Evolutionary conservation across 2,888 invertebrate species (phyloP), one percentile per base, ranked within the genome.

Genomic region (Erebia aethiops): DNA sequence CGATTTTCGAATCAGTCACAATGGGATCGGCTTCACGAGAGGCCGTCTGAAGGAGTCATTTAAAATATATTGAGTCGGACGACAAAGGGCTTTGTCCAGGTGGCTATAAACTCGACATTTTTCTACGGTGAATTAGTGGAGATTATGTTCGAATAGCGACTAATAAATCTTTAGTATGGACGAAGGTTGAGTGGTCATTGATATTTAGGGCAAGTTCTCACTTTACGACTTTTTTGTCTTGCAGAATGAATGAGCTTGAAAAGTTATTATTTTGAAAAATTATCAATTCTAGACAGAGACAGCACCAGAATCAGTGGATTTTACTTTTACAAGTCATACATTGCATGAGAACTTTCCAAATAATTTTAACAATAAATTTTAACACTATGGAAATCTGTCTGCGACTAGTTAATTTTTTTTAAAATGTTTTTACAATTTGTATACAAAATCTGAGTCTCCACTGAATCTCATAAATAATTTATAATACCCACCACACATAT

Each of bases 121-220:
- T 90, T 91, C 89, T 88, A 88, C 90, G 86, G 86, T 91, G 90
- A 91, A 92, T 92, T 92, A 92, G 91, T 88, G 85, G 83, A 88
- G 89, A 91, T 91, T 91, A 91, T 85, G 78, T 82, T 87, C 87
- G 86, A 91, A 92, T 91, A 86, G 90, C 78, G 81, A 77, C 85
- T 90, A 92, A 92, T 92, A 92, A 93, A 93, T 93, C 92, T 90
- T 84, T 73, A 74, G 74, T 75, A 78, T 85, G 81, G 80, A 77
- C 77, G 77, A 80, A 77, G 83, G 82, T 80, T 71, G 75, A 82
- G 83, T 81, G 83, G 84, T 89, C 87, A 91, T 90, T 91, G 91
- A 90, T 89, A 89, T 84, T 86, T 83, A 78, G 77, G 77, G 46
- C 26, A 10, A 26, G 49, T 7, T n/a, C 57, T 49, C 11, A 67